Evolutionary conservation across 2,888 invertebrate species (phyloP), one percentile per base, ranked within the genome.

Genomic region (Lasioglossum lativentre): DNA sequence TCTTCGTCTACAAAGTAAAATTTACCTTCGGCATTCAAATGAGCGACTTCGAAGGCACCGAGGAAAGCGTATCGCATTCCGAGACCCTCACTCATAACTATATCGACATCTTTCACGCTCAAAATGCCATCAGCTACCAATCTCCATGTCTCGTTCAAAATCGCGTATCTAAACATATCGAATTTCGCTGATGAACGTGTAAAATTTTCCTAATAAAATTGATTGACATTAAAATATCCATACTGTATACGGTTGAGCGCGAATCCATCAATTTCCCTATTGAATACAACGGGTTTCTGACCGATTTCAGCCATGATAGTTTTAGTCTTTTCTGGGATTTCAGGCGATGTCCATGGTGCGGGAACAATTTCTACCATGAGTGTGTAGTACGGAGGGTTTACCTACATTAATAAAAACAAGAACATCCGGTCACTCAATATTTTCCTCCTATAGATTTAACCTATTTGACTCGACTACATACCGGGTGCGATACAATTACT

Each of bases 331-430:
- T 96, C 95, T 0, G 97, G 96, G 16, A 98, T 97, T 86, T 97
- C 97, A 0, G 97, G 96, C 77, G 97, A 97, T 0, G 99, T 99
- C 98, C 98, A 99, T 6, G 98, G 98, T 0, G 99, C 98, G 0
- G 99, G 99, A 0, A 99, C 98, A 23, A 99, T 96, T 96, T 99
- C 99, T 0, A 99, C 98, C 71, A 99, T 95, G 0, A 99, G 99
- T 40, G 99, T 98, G 94, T 98, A 99, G 95, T 99, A 99, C 0
- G 99, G 99, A 8, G 99, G 99, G 95, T 99, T 99, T 3, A 99
- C 98, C 95, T 97, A 74, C 42, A 40, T 80, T 73, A 34, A 45
- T 30, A 75, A 30, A 66, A 85, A 56, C 52, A 47, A n/a, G n/a
- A 75, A 56, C 40, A 12, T 42, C 38, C 42, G 47, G 2, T 30